Evolutionary conservation across 2,797 vertebrate species (phyloP).

Genomic region (Vireo griseus): DNA sequence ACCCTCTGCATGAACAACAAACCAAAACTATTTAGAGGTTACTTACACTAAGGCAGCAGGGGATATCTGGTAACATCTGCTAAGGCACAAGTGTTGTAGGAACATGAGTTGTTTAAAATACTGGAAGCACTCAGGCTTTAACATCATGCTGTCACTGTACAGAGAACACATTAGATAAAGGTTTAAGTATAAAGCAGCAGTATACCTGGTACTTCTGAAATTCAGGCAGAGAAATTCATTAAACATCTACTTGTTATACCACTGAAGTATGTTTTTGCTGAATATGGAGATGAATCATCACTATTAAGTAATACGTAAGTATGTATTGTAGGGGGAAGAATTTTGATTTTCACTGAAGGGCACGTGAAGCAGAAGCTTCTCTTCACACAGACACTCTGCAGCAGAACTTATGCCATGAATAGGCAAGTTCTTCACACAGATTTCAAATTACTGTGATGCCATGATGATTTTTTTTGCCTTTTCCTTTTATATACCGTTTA

Average conservation of each 20-base stretch:
- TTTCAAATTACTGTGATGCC: not conserved
- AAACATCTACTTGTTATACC: not conserved
- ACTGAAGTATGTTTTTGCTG: not conserved
- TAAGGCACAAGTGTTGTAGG: constrained; percentile 84
- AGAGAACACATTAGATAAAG: not conserved
- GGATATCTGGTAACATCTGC: constrained; percentile 93
- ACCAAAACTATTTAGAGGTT: not conserved
- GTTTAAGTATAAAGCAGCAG: not conserved
- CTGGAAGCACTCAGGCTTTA: constrained; percentile 84
- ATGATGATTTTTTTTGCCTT: not conserved
- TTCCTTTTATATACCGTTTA: not conserved
- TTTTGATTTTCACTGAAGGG: not conserved
- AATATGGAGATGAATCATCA: not conserved
- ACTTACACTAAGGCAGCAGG: constrained; percentile 87
- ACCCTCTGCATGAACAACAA: not conserved
- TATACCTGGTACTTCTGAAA: not conserved
- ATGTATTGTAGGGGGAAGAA: rapidly evolving
- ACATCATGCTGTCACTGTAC: constrained; percentile 87
- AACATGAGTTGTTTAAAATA: constrained; percentile 80
- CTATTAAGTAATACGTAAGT: too few species aligned
- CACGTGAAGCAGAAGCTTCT: not conserved
- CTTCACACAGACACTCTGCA: not conserved
- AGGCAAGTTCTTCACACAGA: not conserved
- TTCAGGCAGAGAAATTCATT: not conserved
- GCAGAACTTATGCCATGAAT: not conserved